These are phyloP conservation scores for Holothuria leucospilota DNA, from an alignment of 53 echinoderm and acorn worm genomes.

Conservation along the genomic window DNA sequence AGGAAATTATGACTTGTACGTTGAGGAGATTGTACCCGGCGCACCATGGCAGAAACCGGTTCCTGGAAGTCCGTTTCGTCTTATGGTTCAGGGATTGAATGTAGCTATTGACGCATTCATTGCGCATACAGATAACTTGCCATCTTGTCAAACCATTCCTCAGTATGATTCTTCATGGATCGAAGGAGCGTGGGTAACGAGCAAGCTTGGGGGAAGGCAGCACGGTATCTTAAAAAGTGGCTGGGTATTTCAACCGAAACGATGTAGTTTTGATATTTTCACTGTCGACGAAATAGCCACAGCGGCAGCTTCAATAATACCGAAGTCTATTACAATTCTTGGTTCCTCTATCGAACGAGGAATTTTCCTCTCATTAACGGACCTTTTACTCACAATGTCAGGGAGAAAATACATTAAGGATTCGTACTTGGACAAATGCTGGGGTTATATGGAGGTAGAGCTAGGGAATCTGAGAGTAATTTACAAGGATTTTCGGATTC, in stretches of 20 bases:
- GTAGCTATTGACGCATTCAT: too few relatives aligned
- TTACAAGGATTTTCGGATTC: conserved; percentile 18
- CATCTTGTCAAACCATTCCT: conserved; percentile 13
- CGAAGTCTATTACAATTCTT: neutral
- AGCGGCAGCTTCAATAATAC: neutral
- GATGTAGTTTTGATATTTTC: conserved; percentile 23
- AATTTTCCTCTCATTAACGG: neutral
- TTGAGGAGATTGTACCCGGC: neutral
- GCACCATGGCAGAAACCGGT: neutral
- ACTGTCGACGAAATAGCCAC: neutral
- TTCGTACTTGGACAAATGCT: conserved; percentile 11
- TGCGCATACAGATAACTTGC: neutral
- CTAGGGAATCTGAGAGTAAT: neutral
- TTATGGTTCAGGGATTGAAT: neutral
- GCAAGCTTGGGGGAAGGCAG: neutral
- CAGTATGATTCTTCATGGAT: neutral
- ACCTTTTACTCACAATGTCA: neutral
- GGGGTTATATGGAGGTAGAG: conserved; percentile 12
- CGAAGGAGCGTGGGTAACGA: conserved; percentile 5
- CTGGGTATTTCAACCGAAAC: conserved; percentile 12
- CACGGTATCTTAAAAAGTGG: conserved; percentile 9
- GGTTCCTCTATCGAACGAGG: conserved; percentile 19
- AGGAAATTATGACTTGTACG: conserved; percentile 15
- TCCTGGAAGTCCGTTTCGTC: conserved; percentile 25
- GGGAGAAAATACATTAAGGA: neutral